Percentiles rank a stretch among this genome's conserved stretches.
Evolutionary conservation across 2,797 vertebrate genomes (phyloP).

Genomic region (Heterohyrax brucei): DNA sequence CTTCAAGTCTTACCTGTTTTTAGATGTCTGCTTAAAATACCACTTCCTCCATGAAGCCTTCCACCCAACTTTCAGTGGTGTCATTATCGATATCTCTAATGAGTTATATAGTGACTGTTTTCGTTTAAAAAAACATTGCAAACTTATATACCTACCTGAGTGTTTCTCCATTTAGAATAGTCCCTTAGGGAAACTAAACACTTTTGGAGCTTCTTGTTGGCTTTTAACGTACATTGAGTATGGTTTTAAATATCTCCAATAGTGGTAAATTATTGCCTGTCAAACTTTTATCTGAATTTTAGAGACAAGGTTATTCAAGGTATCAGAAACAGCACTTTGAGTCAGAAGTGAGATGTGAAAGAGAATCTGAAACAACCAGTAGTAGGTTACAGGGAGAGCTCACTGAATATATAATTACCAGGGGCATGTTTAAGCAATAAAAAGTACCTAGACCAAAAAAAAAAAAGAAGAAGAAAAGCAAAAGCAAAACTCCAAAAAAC

Average conservation of each 20-base stretch:
- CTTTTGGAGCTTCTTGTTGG: conserved; percentile 53
- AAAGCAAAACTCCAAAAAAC: background rate
- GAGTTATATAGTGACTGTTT: conserved; percentile 46
- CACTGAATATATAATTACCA: conserved; percentile 61
- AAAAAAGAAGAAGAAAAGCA: background rate
- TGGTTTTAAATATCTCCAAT: conserved; percentile 16
- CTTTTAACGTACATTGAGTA: conserved; percentile 31
- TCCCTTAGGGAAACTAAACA: conserved; percentile 58
- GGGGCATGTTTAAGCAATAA: conserved; percentile 44
- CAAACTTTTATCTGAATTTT: conserved; percentile 40
- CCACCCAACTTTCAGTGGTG: conserved; percentile 15
- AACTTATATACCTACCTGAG: conserved; percentile 3
- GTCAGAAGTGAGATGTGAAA: conserved; percentile 55
- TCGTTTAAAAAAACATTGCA: conserved; percentile 21
- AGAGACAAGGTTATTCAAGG: conserved; percentile 32
- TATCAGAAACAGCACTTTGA: conserved; percentile 64
- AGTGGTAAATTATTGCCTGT: conserved; percentile 51
- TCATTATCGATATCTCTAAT: background rate
- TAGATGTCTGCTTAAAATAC: conserved; percentile 56
- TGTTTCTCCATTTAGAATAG: conserved; percentile 61
- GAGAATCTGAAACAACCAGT: conserved; percentile 43
- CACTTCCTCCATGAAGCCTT: conserved; percentile 14
- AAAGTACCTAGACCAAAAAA: background rate
- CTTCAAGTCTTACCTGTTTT: conserved; percentile 14
- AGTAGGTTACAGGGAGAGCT: background rate